phyloP scores from a whole-genome alignment of 53 echinoderm and acorn worm genomes.

The Antedon mediterranea region DNA sequence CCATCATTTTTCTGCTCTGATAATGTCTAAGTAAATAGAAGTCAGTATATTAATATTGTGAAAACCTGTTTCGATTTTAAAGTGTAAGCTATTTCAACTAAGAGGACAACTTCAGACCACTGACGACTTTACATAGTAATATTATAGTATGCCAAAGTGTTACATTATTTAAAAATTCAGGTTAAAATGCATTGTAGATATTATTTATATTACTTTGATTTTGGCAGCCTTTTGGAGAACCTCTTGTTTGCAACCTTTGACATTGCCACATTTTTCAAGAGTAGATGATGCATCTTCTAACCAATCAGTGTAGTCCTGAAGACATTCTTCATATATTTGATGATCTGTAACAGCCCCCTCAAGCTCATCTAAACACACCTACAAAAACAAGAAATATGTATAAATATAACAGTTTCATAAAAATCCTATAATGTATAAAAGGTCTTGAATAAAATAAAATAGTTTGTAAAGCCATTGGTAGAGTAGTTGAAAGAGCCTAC shows the following conservation, averaged over 20 bases:
- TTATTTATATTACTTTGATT: neutral
- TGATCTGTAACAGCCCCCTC: constrained; percentile 11
- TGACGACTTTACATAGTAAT: too few relatives aligned
- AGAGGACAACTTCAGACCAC: too few relatives aligned
- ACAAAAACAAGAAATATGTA: neutral
- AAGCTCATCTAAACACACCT: neutral
- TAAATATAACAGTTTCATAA: too few relatives aligned
- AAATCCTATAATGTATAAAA: too few relatives aligned
- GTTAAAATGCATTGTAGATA: too few relatives aligned
- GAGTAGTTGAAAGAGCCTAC: constrained; percentile 1
- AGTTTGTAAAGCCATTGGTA: too few relatives aligned
- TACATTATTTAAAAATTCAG: too few relatives aligned
- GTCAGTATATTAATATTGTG: too few relatives aligned
- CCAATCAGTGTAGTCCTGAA: constrained; percentile 15
- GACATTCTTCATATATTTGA: neutral
- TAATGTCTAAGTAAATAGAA: neutral
- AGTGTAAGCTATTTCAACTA: too few relatives aligned
- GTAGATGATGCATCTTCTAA: constrained; percentile 8
- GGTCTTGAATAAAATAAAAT: too few relatives aligned
- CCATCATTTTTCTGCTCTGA: neutral
- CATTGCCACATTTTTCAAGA: neutral
- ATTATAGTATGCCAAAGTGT: too few relatives aligned
- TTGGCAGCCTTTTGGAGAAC: neutral
- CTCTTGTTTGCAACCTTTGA: neutral
- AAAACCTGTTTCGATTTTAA: too few relatives aligned